These are phyloP conservation scores for Hippopotamus amphibius DNA, from an alignment of 2,113 vertebrate genomes.

Conservation along the genomic window DNA sequence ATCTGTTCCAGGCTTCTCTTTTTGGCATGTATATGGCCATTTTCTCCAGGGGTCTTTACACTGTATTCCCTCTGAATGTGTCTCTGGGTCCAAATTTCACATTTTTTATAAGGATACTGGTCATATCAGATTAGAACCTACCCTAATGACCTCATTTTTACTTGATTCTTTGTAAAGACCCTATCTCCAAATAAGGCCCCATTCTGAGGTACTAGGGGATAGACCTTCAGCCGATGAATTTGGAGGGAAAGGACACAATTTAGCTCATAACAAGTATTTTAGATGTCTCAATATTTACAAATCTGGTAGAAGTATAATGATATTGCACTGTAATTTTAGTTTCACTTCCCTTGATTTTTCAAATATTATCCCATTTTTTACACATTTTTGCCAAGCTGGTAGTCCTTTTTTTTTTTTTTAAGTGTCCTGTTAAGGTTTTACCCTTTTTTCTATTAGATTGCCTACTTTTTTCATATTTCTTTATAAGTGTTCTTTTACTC, in stretches of 20 bases:
- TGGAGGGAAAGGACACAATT: neutral
- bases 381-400: neutral
- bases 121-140: neutral
- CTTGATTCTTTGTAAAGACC: neutral
- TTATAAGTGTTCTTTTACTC: neutral
- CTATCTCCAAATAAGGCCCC: neutral
- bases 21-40: neutral
- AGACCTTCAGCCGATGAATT: neutral
- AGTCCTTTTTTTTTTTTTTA: neutral
- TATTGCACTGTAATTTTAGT: neutral
- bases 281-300: neutral
- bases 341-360: neutral
- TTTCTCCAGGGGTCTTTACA: neutral
- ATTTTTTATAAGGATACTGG: neutral
- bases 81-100: neutral
- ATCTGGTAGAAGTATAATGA: neutral
- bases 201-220: neutral
- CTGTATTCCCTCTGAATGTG: neutral
- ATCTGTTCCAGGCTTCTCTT: neutral
- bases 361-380: neutral
- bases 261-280: neutral
- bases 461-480: neutral
- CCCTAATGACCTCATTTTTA: neutral
- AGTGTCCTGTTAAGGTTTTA: neutral
- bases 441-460: neutral